Evolutionary conservation across 2,888 invertebrate genomes (phyloP), one percentile per base, ranked within the genome.

Genomic region (Coelopa pilipes): DNA sequence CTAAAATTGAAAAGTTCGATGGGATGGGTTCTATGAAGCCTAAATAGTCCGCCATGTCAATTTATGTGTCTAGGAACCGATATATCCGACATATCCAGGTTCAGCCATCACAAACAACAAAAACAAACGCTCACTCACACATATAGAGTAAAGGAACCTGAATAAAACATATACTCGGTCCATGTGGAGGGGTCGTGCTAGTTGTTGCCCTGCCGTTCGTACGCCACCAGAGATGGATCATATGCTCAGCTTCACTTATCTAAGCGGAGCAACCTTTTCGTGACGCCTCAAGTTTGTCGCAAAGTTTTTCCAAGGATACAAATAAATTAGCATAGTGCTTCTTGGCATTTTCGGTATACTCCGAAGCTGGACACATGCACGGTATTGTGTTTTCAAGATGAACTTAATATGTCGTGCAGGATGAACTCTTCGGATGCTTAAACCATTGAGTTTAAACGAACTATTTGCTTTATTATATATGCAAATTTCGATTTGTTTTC

Each of bases 301-400:
- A 34, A 24, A 62, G 21, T 62, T 62, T 21, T 62, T 60, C 15
- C 24, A 24, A 21, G 15, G 15, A 62, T 24, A 62, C 21, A 62
- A 15, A 34, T 24, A 62, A 62, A 62, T 62, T 62, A 62, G 21
- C 60, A 62, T 62, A 62, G 60, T 62, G 24, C 60, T 62, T 15
- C 53, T n/a, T 9, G 10, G 10, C 34, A 34, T 34, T 34, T 34
- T 34, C 34, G 34, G 2, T 34, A 34, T 34, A 2, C 34, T 34
- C 7, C 7, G n/a, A 15, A 49, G 49, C 53, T 53, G 15, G 53
- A 9, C 53, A 2, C n/a, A 11, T 53, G 4, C n/a, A 1, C 53
- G 10, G 15, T n/a, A 11, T 2, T 53, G 53, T 53, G 53, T 53
- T 15, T 53, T 53, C 13, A 2, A 53, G 53, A n/a, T 11, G 53